Percentiles rank a stretch among this genome's conserved stretches.
Evolutionary conservation across 2,113 vertebrate species (phyloP).

Genomic region (Rousettus leschenaultii): DNA sequence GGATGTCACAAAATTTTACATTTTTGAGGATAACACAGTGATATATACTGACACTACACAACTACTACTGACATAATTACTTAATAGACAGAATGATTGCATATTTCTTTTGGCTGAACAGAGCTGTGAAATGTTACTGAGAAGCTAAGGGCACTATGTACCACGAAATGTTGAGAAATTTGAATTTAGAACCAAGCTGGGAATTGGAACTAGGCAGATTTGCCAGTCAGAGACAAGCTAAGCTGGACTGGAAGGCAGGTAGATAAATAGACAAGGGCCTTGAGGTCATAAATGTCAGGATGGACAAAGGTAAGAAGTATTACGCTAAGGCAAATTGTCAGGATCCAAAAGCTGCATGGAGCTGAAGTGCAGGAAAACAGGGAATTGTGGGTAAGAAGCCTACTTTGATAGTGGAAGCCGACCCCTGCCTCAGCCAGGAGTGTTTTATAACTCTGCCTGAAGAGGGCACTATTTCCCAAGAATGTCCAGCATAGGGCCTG

Average conservation of each 20-base stretch:
- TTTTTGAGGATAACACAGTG: not conserved
- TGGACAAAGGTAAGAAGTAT: not conserved
- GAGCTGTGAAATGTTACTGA: not conserved
- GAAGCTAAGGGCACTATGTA: not conserved
- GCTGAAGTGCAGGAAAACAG: not conserved
- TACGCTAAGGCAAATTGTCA: not conserved
- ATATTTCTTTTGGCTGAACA: not conserved
- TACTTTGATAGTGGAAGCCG: not conserved
- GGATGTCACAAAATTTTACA: not conserved
- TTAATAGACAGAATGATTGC: not conserved
- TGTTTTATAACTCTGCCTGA: not conserved
- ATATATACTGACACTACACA: not conserved
- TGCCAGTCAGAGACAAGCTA: not conserved
- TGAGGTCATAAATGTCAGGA: not conserved
- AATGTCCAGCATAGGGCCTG: not conserved
- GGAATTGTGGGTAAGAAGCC: not conserved
- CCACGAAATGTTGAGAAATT: not conserved
- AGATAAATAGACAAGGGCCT: not conserved
- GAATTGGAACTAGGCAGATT: not conserved
- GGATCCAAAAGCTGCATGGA: not conserved
- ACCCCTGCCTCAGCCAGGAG: not conserved
- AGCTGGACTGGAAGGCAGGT: not conserved
- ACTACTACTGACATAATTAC: not conserved
- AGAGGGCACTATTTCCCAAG: not conserved
- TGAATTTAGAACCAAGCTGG: not conserved